phyloP scores from a whole-genome alignment of 2,888 invertebrate species.

The Phlogophora meticulosa region DNA sequence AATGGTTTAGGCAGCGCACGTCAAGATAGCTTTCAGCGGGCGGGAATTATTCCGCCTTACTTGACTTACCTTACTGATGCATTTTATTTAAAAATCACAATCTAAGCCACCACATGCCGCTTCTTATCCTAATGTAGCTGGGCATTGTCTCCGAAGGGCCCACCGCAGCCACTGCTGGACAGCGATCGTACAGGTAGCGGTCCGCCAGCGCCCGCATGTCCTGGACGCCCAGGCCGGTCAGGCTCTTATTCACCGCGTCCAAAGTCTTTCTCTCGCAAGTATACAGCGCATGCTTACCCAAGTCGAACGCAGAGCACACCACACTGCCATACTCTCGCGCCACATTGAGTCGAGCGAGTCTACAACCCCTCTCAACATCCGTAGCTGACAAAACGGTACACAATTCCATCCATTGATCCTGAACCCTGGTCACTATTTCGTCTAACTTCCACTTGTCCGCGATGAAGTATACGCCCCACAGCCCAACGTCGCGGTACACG shows the following conservation, averaged over 20 bases:
- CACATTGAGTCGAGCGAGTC: conserved; percentile 75
- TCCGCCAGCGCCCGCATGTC: conserved; percentile 65
- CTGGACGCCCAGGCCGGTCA: conserved; percentile 31
- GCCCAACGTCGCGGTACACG: conserved; percentile 82
- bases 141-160: conserved; percentile 85
- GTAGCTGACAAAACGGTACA: conserved; percentile 70
- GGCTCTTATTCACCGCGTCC: conserved; percentile 43
- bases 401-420: conserved; percentile 83
- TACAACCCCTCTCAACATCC: conserved; percentile 79
- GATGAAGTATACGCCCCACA: conserved; percentile 88
- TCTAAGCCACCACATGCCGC: conserved; percentile 83
- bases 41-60: too few relatives aligned
- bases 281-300: conserved; percentile 80
- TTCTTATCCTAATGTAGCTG: conserved; percentile 80
- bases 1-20: too few relatives aligned
- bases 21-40: too few relatives aligned
- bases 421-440: conserved; percentile 79
- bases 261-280: conserved; percentile 70
- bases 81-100: conserved; percentile 66
- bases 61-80: too few relatives aligned
- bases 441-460: conserved; percentile 76
- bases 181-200: conserved; percentile 82
- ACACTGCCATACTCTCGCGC: conserved; percentile 73
- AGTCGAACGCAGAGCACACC: conserved; percentile 77
- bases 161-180: conserved; percentile 82